Base-by-base conservation (phyloP, 2,797 vertebrate genomes). In the Malurus leucopterus region DNA sequence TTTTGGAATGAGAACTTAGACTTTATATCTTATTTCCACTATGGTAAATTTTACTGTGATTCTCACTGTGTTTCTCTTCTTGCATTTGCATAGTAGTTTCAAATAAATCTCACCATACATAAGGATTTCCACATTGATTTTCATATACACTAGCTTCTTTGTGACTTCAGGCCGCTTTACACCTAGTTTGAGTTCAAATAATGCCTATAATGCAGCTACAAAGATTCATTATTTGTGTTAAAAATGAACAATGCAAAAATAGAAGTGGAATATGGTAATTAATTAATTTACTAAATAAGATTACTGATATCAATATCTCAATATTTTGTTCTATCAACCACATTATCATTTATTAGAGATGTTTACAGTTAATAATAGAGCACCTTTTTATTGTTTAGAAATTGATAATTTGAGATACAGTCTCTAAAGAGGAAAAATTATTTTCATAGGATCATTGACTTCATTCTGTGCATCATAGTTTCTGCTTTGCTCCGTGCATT, bases 401-500 rank as follows among this genome's bases (percentile, higher is more conserved):
- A 70, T 15, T 0, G 1, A n/a, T 84, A 0, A 34, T 68, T 78
- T 85, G 32, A 75, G 70, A 51, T 70, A 47, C 4, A 38, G 19
- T 61, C 9, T 63, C 32, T 86, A 61, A 81, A 53, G 41, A 71
- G 30, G 14, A 77, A 69, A 53, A 72, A 23, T 13, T 55, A 55
- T 53, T 89, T 61, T 77, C 14, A 13, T 23, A 36, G 38, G 44
- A 72, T 11, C 46, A 27, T 43, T 75, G 7, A 65, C 15, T 84
- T 94, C 8, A 59, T 63, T 80, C 20, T 88, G 13, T 79, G 50
- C 15, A 7, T 71, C 47, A 8, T 64, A 29, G 51, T 72, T 79
- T 84, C 64, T 90, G 46, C 21, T 90, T 95, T 86, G 24, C 43
- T 92, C 24, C 88, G 11, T 88, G 50, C 61, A 68, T 90, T 71